Percentiles rank a stretch among this genome's conserved stretches.
Evolutionary conservation across 2,888 invertebrate genomes (phyloP).

Genomic region (Uropetala carovei): DNA sequence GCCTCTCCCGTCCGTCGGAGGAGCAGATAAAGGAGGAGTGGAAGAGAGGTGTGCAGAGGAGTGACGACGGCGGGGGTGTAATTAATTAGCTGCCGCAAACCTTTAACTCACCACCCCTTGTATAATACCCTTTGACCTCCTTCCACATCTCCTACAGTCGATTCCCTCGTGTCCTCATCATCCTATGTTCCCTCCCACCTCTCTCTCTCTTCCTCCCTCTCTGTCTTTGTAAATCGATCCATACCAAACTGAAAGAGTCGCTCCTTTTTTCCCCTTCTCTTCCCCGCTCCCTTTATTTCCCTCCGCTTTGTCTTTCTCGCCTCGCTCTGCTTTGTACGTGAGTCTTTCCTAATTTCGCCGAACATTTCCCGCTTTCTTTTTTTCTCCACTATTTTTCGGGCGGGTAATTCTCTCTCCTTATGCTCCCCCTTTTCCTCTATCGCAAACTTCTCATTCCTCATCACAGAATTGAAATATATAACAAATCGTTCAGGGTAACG

Average conservation of each 20-base stretch:
- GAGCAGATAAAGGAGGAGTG: too few relatives aligned
- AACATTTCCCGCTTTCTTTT: not conserved
- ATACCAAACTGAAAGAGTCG: slow-evolving; percentile 16
- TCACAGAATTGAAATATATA: too few relatives aligned
- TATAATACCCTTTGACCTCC: too few relatives aligned
- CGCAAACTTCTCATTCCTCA: too few relatives aligned
- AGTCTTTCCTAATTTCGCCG: slow-evolving; percentile 10
- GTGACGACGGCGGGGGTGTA: not conserved
- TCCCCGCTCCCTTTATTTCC: not conserved
- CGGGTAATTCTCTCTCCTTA: not conserved
- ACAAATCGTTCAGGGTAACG: too few relatives aligned
- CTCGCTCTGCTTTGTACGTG: not conserved
- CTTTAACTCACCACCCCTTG: too few relatives aligned
- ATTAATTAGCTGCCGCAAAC: slow-evolving; percentile 20
- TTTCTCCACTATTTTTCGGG: not conserved
- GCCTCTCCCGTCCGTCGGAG: too few relatives aligned
- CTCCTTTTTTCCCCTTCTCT: not conserved
- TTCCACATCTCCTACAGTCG: too few relatives aligned
- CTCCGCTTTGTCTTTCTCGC: not conserved
- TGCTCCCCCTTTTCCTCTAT: not conserved
- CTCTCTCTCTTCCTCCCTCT: too few relatives aligned
- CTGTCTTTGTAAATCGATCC: not conserved
- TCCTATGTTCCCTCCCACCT: too few relatives aligned
- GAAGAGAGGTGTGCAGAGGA: not conserved
- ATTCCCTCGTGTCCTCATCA: too few relatives aligned